Evolutionary conservation across 1,140 invertebrate genomes (phyloP).

Genomic region (Trachymyrmex septentrionalis): DNA sequence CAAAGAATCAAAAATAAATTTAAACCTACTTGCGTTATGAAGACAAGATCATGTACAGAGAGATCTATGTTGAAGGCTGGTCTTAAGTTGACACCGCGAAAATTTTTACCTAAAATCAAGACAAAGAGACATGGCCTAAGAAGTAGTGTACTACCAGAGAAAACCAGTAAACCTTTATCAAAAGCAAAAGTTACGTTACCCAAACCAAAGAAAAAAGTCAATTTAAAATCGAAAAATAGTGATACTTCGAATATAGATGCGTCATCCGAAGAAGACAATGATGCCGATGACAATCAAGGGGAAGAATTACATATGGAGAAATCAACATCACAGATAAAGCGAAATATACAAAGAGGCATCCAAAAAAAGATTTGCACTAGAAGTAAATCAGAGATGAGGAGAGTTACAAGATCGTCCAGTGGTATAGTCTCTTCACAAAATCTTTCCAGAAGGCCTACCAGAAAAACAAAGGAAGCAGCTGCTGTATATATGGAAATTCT

Average conservation of each 20-base stretch:
- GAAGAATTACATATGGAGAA: slow-evolving; percentile 66
- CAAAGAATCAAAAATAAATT: slow-evolving; percentile 84
- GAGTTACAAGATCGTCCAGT: slow-evolving; percentile 81
- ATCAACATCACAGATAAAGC: slow-evolving; percentile 67
- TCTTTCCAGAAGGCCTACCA: slow-evolving; percentile 87
- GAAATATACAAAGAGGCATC: slow-evolving; percentile 70
- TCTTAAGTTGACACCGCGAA: slow-evolving; percentile 75
- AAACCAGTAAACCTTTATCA: slow-evolving; percentile 65
- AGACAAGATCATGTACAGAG: slow-evolving; percentile 82
- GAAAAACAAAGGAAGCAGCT: slow-evolving; percentile 92
- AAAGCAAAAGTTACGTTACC: slow-evolving; percentile 61
- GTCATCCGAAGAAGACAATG: slow-evolving; percentile 82
- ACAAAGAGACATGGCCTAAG: slow-evolving; percentile 82
- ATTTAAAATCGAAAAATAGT: slow-evolving; percentile 71
- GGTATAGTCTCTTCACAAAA: slow-evolving; percentile 71
- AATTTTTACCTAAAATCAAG: slow-evolving; percentile 78
- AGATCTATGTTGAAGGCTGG: slow-evolving; percentile 74
- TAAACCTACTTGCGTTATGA: slow-evolving; percentile 81
- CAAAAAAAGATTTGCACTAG: slow-evolving; percentile 80
- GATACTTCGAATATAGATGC: slow-evolving; percentile 80
- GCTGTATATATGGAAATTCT: slow-evolving; percentile 92
- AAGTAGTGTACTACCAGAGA: slow-evolving; percentile 78
- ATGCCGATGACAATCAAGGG: slow-evolving; percentile 75
- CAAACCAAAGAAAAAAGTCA: slow-evolving; percentile 74
- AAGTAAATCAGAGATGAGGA: slow-evolving; percentile 81